A percentile compares a stretch with the other conserved stretches of the same genome.
These are phyloP conservation scores for Entomobrya proxima DNA, from an alignment of 2,888 invertebrate genomes.

Conservation along the genomic window DNA sequence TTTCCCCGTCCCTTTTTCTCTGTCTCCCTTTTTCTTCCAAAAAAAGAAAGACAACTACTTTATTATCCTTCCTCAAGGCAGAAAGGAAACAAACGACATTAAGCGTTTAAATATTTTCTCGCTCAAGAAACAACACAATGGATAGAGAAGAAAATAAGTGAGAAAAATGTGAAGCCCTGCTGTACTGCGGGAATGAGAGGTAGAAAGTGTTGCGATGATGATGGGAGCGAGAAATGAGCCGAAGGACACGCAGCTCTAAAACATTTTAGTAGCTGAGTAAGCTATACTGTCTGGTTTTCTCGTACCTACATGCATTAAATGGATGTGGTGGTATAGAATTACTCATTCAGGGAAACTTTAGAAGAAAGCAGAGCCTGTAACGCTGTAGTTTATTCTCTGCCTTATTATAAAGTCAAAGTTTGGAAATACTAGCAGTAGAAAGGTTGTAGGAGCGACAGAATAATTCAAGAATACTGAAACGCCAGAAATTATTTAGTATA, in stretches of 20 bases:
- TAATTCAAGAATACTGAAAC: too few relatives aligned
- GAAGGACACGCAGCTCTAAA: background rate
- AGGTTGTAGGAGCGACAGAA: too few relatives aligned
- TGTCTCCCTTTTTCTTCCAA: background rate
- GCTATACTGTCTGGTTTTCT: too few relatives aligned
- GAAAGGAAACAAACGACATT: background rate
- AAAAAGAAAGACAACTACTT: background rate
- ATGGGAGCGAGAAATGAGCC: background rate
- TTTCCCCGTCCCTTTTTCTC: too few relatives aligned
- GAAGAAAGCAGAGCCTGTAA: too few relatives aligned
- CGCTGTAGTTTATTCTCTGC: too few relatives aligned
- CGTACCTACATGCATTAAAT: background rate
- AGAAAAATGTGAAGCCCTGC: background rate
- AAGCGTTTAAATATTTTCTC: background rate
- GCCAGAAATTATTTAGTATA: too few relatives aligned
- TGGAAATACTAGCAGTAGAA: too few relatives aligned
- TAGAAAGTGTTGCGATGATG: background rate
- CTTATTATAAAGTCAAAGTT: too few relatives aligned
- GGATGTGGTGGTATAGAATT: too few relatives aligned
- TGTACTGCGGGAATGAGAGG: background rate
- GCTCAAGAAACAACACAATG: constrained; percentile 16
- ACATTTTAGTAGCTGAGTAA: background rate
- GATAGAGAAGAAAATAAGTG: background rate
- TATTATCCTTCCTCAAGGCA: too few relatives aligned
- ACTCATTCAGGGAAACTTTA: too few relatives aligned